Evolutionary conservation across 1,140 invertebrate genomes (phyloP).

Genomic region (Cydia pomonella): DNA sequence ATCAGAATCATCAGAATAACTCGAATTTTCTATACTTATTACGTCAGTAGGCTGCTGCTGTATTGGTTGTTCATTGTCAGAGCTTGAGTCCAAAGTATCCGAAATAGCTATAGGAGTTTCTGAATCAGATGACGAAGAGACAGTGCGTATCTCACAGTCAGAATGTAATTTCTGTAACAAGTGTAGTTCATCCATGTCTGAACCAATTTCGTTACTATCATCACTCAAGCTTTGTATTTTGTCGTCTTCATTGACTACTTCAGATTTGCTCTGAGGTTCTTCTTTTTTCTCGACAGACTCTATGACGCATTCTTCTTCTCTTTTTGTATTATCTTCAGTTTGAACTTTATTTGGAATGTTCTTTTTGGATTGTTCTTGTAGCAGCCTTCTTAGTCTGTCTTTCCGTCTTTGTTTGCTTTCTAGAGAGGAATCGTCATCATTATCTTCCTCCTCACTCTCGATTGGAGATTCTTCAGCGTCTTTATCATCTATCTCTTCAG

Average conservation of each 20-base stretch:
- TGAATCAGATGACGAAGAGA: slow-evolving; percentile 57
- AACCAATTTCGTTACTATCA: slow-evolving; percentile 51
- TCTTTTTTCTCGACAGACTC: slow-evolving; percentile 33
- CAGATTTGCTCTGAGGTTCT: slow-evolving; percentile 34
- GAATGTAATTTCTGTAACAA: slow-evolving; percentile 67
- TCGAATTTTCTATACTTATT: slow-evolving; percentile 74
- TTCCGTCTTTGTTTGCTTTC: slow-evolving; percentile 66
- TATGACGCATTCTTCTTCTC: slow-evolving; percentile 22
- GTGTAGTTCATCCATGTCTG: slow-evolving; percentile 68
- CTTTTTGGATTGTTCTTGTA: slow-evolving; percentile 63
- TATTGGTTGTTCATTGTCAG: slow-evolving; percentile 40
- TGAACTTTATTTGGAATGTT: slow-evolving; percentile 21
- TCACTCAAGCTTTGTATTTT: slow-evolving; percentile 43
- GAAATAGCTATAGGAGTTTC: slow-evolving; percentile 63
- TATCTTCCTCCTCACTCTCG: slow-evolving; percentile 68
- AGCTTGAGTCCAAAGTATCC: slow-evolving; percentile 55
- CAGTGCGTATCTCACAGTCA: slow-evolving; percentile 49
- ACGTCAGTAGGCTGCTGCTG: slow-evolving; percentile 47
- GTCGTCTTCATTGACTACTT: slow-evolving; percentile 21
- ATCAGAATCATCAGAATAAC: slow-evolving; percentile 69
- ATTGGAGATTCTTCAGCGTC: slow-evolving; percentile 71
- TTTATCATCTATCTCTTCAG: slow-evolving; percentile 70
- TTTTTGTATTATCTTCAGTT: slow-evolving; percentile 7
- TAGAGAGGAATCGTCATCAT: slow-evolving; percentile 46
- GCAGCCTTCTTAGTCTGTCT: slow-evolving; percentile 57